These are phyloP conservation scores for Zoanthus gigantus DNA, from an alignment of 92 coral and sea anemone genomes.

Conservation along the genomic window DNA sequence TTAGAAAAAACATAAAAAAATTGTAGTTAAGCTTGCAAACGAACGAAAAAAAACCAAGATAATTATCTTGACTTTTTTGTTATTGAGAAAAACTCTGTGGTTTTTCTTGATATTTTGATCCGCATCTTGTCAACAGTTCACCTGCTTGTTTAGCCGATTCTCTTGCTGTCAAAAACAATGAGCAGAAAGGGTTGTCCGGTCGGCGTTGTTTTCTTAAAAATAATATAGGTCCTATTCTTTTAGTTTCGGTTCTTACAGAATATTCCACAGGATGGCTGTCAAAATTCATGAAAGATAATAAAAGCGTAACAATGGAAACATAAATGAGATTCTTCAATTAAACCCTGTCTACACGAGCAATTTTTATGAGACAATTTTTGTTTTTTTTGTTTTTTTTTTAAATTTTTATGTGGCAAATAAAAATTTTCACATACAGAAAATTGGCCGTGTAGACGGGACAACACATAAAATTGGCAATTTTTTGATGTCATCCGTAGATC, in stretches of 20 bases:
- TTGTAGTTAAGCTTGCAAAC: not conserved
- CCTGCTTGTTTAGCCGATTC: not conserved
- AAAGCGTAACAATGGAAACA: not conserved
- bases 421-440: too few species aligned
- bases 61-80: too few species aligned
- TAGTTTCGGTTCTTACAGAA: not conserved
- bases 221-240: not conserved
- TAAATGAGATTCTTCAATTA: too few species aligned
- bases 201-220: not conserved
- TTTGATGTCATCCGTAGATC: too few species aligned
- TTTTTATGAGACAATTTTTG: too few species aligned
- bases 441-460: too few species aligned
- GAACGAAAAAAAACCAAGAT: not conserved
- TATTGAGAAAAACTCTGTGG: not conserved
- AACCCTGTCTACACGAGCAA: too few species aligned
- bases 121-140: not conserved
- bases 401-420: too few species aligned
- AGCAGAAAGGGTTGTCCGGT: not conserved
- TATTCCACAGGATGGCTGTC: not conserved
- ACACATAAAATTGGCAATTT: too few species aligned
- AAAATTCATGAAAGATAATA: not conserved
- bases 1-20: too few species aligned
- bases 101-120: not conserved
- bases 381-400: too few species aligned
- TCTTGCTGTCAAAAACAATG: not conserved